Base-by-base conservation (phyloP, 2,797 vertebrate genomes). In the Halcyon badia region DNA sequence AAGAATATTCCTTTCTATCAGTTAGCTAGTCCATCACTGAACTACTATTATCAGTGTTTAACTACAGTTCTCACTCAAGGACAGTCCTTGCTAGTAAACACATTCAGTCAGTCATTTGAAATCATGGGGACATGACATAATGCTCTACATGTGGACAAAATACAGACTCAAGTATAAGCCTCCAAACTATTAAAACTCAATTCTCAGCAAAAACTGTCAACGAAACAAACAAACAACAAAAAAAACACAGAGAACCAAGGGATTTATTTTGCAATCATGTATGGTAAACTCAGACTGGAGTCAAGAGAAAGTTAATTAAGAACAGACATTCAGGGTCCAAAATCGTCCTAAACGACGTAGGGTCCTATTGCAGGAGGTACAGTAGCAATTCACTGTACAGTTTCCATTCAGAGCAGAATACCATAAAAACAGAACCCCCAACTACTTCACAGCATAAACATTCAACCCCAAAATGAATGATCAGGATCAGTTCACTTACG, bases 181-280 rank as follows among this genome's bases (percentile, higher is more conserved):
- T 91, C 56, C 75, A 54, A 79, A 76, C 26, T 42, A 66, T 6
- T 62, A 79, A 73, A 94, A 89, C 9, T 42, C 48, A 73, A 11
- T 41, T 85, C 62, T 84, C 51, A 51, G 21, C 30, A n/a, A 80
- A 93, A 90, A 96, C 21, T 62, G 46, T 51, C 26, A 10, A 52
- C 52, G 78, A 75, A 81, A 25, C 22, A 41, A 49, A n/a, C n/a
- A n/a, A 49, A 26, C 13, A 49, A 26, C 26, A 25, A 14, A 49
- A 49, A 49, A 49, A 49, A 26, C 11, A 54, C 28, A 54, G 52
- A 54, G 52, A 78, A 87, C 11, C 66, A 57, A 91, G 35, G 28
- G 33, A 76, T 57, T 89, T 82, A 85, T 84, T 96, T 92, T 87
- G 68, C 83, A 85, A 89, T 73, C 75, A 56, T 5, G 20, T 65